phyloP scores from a whole-genome alignment of 2,888 invertebrate genomes.

The Orthosia incerta region DNA sequence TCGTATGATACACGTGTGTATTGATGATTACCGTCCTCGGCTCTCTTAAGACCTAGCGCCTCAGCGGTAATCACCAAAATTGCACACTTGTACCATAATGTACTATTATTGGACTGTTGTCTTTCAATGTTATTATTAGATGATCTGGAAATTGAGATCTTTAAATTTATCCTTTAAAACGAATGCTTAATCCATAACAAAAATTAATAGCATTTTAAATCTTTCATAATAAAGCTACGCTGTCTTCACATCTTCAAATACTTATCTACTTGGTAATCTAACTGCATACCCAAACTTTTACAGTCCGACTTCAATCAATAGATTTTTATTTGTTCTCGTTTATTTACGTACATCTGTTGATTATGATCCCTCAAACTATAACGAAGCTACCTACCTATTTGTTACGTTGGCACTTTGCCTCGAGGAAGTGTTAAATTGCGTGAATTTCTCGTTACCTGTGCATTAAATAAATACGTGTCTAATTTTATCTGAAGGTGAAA shows the following conservation, averaged over 20 bases:
- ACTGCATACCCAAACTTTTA: slow-evolving; percentile 2
- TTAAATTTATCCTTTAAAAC: background rate
- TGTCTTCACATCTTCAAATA: background rate
- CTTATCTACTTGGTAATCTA: background rate
- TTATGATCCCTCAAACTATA: slow-evolving; percentile 9
- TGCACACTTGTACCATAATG: too few relatives aligned
- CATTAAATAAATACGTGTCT: slow-evolving; percentile 52
- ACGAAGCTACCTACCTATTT: slow-evolving; percentile 17
- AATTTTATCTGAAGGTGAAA: slow-evolving; percentile 54
- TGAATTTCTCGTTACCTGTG: slow-evolving; percentile 57
- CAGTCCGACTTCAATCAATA: background rate
- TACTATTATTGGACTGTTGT: too few relatives aligned
- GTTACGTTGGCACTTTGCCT: slow-evolving; percentile 58
- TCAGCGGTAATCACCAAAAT: too few relatives aligned
- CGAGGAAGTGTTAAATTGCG: slow-evolving; percentile 56
- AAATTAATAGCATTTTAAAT: background rate
- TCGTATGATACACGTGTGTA: too few relatives aligned
- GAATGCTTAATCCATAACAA: background rate
- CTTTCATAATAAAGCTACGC: background rate
- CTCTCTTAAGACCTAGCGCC: too few relatives aligned
- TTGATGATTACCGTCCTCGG: too few relatives aligned
- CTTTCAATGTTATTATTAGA: background rate
- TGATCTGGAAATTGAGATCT: background rate
- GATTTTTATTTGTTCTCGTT: background rate
- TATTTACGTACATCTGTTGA: slow-evolving; percentile 19